Evolutionary conservation across 2,888 invertebrate genomes (phyloP).

Genomic region (Callyntrura sp.): DNA sequence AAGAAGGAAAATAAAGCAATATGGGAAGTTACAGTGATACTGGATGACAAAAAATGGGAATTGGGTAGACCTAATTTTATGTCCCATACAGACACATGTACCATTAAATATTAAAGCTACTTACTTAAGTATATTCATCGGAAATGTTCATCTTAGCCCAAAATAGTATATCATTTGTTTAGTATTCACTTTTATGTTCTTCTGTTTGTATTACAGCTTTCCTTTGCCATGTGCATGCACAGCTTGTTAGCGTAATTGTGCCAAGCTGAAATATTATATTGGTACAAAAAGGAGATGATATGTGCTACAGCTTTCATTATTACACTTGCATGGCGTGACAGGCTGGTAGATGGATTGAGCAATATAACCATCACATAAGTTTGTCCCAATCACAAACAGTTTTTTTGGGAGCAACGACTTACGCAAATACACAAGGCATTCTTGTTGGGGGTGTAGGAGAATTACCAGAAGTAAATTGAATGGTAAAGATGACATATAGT

Average conservation of each 20-base stretch:
- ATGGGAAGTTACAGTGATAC: neutral
- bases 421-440: neutral
- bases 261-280: neutral
- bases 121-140: neutral
- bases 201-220: neutral
- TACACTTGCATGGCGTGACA: neutral
- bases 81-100: neutral
- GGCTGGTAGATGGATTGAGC: neutral
- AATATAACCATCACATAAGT: neutral
- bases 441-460: neutral
- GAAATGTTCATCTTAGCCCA: neutral
- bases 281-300: neutral
- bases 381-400: neutral
- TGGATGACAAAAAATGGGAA: neutral
- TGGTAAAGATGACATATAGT: neutral
- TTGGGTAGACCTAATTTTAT: neutral
- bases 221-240: neutral
- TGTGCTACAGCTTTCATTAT: neutral
- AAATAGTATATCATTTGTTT: neutral
- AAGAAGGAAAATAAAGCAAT: neutral
- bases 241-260: slow-evolving; percentile 44
- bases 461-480: neutral
- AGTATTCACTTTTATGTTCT: neutral
- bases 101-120: no score
- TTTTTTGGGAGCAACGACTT: slow-evolving; percentile 47